Percentiles rank a stretch among this genome's conserved stretches.
Evolutionary conservation across 23 tunicate species (phyloP).

Genomic region (Styela clava): DNA sequence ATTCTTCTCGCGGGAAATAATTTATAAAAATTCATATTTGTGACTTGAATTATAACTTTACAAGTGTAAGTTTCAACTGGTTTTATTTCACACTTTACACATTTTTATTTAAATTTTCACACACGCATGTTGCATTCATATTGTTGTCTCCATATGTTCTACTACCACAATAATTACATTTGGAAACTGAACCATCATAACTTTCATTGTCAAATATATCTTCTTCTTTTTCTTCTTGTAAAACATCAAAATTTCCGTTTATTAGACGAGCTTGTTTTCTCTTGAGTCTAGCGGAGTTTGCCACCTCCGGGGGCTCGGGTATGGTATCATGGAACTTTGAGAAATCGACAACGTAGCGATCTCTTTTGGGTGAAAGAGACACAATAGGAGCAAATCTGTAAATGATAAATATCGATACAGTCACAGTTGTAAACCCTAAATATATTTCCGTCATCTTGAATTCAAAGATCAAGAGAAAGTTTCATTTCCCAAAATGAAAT

Average conservation of each 20-base stretch:
- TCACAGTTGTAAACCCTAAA: no score
- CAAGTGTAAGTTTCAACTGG: no score
- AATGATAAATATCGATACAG: no score
- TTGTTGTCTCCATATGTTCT: not conserved
- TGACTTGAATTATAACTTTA: no score
- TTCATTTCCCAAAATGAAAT: no score
- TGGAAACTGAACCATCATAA: no score
- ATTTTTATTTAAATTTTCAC: not conserved
- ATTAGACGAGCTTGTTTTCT: not conserved
- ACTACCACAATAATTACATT: not conserved
- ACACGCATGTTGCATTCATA: not conserved
- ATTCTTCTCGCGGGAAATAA: no score
- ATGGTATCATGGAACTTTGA: slow-evolving; percentile 30
- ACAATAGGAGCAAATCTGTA: slow-evolving; percentile 19
- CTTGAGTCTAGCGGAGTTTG: not conserved
- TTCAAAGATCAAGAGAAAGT: no score
- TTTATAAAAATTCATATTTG: no score
- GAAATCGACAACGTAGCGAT: slow-evolving; percentile 49
- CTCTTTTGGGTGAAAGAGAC: slow-evolving; percentile 3
- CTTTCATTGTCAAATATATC: not conserved
- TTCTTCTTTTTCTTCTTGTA: slow-evolving; percentile 2
- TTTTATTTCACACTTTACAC: no score
- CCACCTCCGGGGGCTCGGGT: slow-evolving; percentile 14
- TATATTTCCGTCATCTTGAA: no score
- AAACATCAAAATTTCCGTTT: not conserved